Base-by-base conservation (phyloP, 92 coral and sea anemone species). In the Epizoanthus rinbou region DNA sequence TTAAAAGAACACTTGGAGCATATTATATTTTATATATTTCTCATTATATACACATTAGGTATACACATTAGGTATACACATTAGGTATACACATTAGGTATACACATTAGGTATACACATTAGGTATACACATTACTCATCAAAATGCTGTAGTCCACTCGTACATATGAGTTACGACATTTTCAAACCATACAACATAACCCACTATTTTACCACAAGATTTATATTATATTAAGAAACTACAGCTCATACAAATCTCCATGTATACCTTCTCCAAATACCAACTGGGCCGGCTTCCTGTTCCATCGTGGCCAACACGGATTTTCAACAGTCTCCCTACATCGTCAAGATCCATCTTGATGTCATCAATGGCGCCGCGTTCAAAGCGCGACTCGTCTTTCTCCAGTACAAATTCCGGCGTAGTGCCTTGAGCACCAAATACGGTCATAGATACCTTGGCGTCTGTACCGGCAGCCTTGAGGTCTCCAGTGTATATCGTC, bases 351-450 rank as follows among this genome's bases (percentile, higher is more conserved):
- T 96, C 99, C 84, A 88, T 79, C 52, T 92, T 84, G 53, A 96
- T 90, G 37, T 85, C 76, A 68, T 96, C 99, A 22, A 92, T 85
- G 37, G 82, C 64, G 1, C 91, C 93, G 64, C 99, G 94, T 88
- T 96, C 99, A 91, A 96, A 94, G 13, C 94, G 96, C 23, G 92
- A 88, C 33, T 94, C 98, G 22, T 93, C 91, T 87, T 94, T 94
- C 57, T 90, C 97, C 31, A 94, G 83, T 57, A 41, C 62, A 73
- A 93, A 73, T 52, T 89, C 96, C 8, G 98, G 93, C 7, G 98
- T 91, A 43, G 98, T 85, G 6, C 98, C 98, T 66, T 90, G 98
- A 11, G 86, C 24, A 15, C 98, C 98, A 84, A 87, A 95, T 70
- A 95, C 66, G 72, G 88, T 89, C 86, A 91, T 78, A 70, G 91